phyloP scores from a whole-genome alignment of 2,888 invertebrate species.

The Drosophila subsilvestris region DNA sequence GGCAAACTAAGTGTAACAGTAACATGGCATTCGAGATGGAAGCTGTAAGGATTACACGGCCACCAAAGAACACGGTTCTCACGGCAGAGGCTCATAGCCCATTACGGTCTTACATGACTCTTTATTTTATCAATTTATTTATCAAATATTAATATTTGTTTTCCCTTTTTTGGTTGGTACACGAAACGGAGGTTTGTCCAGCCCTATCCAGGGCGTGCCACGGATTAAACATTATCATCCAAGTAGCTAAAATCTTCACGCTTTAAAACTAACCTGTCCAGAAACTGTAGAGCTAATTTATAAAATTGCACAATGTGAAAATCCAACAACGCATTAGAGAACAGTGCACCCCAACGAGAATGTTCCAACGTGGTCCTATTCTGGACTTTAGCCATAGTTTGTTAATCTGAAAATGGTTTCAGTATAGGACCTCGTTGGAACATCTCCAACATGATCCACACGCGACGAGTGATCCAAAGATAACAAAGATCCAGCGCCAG shows the following conservation, averaged over 20 bases:
- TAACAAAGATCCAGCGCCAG: not conserved
- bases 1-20: no score
- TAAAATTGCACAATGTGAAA: not conserved
- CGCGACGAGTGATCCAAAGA: not conserved
- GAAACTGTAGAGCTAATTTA: not conserved
- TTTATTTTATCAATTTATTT: not conserved
- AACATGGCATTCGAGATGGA: not conserved
- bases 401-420: not conserved
- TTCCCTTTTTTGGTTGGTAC: not conserved
- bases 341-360: not conserved
- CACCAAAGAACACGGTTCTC: not conserved
- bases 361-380: not conserved
- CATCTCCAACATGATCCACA: not conserved
- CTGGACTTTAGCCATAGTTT: conserved; percentile 4
- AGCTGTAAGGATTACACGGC: not conserved
- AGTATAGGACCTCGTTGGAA: conserved; percentile 3
- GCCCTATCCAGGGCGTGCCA: not conserved
- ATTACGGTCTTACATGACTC: no score
- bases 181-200: not conserved
- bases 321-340: not conserved
- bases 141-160: not conserved
- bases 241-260: not conserved
- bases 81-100: no score
- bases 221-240: not conserved
- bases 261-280: not conserved